phyloP scores from a whole-genome alignment of 2,113 vertebrate genomes.

The Hippopotamus amphibius region DNA sequence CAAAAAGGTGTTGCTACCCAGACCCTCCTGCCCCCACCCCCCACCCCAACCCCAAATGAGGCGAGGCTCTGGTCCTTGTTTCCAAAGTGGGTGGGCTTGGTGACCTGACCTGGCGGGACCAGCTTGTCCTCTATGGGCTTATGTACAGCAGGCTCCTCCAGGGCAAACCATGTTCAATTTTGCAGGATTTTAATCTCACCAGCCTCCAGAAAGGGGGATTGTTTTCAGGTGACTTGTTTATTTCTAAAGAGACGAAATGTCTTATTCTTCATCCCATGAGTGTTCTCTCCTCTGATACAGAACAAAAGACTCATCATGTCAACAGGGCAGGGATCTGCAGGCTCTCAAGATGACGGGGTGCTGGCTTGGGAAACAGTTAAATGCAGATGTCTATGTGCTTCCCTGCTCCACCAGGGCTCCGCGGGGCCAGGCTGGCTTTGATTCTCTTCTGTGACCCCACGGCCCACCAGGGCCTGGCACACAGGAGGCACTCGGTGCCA shows the following conservation, averaged over 20 bases:
- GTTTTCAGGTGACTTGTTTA: constrained; percentile 61
- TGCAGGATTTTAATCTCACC: constrained; percentile 71
- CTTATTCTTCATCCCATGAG: background rate
- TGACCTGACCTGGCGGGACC: background rate
- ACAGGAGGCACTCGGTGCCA: accelerated
- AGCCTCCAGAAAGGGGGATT: constrained; percentile 63
- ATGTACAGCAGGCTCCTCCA: background rate
- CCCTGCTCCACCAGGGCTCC: background rate
- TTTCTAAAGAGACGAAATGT: constrained; percentile 40
- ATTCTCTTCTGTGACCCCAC: background rate
- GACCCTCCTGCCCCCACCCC: background rate
- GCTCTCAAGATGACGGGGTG: background rate
- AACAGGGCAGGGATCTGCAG: background rate
- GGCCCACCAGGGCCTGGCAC: background rate
- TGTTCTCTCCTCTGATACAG: background rate
- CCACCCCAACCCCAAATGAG: background rate
- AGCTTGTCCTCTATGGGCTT: background rate
- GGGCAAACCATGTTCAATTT: constrained; percentile 78
- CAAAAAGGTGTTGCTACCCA: background rate
- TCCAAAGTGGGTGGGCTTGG: background rate
- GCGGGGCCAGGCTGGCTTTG: background rate
- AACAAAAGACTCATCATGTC: background rate
- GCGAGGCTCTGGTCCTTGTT: background rate
- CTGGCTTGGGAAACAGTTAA: background rate
- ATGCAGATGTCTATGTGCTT: background rate